Percentiles rank a stretch among this genome's conserved stretches.
phyloP scores from a whole-genome alignment of 2,888 invertebrate species.

The Calephelis perditalis region DNA sequence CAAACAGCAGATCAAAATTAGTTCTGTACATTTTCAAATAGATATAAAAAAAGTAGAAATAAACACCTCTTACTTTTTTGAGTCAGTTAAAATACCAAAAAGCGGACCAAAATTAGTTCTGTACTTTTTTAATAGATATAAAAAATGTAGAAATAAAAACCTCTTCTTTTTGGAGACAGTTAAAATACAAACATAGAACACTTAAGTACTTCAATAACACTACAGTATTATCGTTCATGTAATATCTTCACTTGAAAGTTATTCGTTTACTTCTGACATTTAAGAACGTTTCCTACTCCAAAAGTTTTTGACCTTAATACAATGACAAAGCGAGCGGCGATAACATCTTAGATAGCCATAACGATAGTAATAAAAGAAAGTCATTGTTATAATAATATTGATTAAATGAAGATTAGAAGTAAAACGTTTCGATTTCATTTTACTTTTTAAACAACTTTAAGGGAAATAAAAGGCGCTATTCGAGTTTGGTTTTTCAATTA shows the following conservation, averaged over 20 bases:
- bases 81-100: too few species aligned
- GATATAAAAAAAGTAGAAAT: too few species aligned
- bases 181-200: background rate
- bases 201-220: background rate
- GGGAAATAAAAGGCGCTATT: too few species aligned
- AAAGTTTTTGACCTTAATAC: conserved; percentile 10
- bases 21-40: too few species aligned
- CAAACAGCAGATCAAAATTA: too few species aligned
- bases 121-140: too few species aligned
- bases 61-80: too few species aligned
- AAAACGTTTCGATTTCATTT: background rate
- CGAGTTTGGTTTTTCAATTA: too few species aligned
- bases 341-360: conserved; percentile 8
- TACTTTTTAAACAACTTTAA: background rate
- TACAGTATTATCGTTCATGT: background rate
- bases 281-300: background rate
- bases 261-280: conserved; percentile 9
- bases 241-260: background rate
- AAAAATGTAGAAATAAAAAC: too few species aligned
- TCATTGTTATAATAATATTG: conserved; percentile 8
- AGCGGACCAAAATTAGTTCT: too few species aligned
- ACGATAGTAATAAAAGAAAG: conserved; percentile 9
- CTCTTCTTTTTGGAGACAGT: background rate
- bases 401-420: conserved; percentile 1
- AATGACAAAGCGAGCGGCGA: conserved; percentile 10